Evolutionary conservation across 2,888 invertebrate species (phyloP), one percentile per base, ranked within the genome.

Genomic region (Pterostichus niger): DNA sequence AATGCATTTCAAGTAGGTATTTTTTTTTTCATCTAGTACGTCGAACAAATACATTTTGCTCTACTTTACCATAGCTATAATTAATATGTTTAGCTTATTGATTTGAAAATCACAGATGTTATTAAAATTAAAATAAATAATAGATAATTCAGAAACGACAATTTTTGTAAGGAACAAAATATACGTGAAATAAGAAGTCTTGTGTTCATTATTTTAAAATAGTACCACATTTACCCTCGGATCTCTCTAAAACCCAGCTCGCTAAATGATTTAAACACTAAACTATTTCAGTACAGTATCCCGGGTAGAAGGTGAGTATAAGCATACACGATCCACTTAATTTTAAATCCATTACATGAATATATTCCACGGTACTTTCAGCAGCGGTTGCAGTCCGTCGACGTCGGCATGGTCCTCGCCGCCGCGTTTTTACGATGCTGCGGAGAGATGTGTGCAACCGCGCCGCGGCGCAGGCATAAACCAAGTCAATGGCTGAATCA

Each of bases 301-400:
- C 5, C n/a, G 11, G 49, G 49, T 56, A 56, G 68, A 71, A 33
- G 33, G 35, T 24, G 17, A 33, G 64, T 31, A 31, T 31, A 59
- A 31, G n/a, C 64, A 64, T 35, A 35, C 54, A 59, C 44, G 77
- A 56, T 59, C 78, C 78, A 78, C 78, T 78, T 78, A 78, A 78
- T 78, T 78, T 78, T 44, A 78, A 59, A 61, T 78, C 78, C 78
- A 78, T 78, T 78, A 78, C 78, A 78, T 61, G 78, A 78, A 78
- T 78, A 59, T 78, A 78, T 78, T 78, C 61, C 11, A 6, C 15
- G 31, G 15, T 61, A 44, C 17, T 59, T 59, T 44, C 15, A 40
- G 17, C 59, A 40, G 33, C 13, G 71, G 71, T 17, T 15, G 44
- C 17, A 40, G 40, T 40, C 13, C 49, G n/a, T 9, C 40, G 9